These are phyloP conservation scores for Oceanodroma leucorhoa DNA, from an alignment of 2,797 vertebrate species.

Conservation along the genomic window DNA sequence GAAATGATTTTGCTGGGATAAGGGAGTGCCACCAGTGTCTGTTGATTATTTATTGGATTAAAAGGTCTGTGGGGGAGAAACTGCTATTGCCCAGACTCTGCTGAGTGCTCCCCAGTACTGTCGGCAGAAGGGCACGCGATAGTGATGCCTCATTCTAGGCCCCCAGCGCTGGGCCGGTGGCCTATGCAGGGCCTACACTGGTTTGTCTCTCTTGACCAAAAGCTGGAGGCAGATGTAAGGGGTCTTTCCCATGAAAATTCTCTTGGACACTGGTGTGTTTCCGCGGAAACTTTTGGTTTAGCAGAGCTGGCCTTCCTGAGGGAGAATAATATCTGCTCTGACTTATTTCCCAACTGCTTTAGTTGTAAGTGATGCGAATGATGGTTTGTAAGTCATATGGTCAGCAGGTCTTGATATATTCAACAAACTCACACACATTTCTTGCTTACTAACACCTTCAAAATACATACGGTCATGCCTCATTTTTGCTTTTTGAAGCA, in stretches of 20 bases:
- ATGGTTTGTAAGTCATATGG: not conserved
- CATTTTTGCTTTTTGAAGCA: not conserved
- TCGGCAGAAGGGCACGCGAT: not conserved
- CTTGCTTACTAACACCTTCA: not conserved
- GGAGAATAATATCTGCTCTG: not conserved
- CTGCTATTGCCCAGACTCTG: not conserved
- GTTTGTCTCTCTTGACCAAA: not conserved
- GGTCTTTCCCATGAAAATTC: not conserved
- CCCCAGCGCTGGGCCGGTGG: accelerated
- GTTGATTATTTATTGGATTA: not conserved
- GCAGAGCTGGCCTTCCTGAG: not conserved
- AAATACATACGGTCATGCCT: not conserved
- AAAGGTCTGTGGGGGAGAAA: not conserved
- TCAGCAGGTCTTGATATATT: not conserved
- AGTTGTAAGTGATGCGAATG: not conserved
- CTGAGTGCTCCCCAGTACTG: not conserved
- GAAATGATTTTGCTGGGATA: not conserved
- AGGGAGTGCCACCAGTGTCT: not conserved
- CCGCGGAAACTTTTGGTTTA: not conserved
- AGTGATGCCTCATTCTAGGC: not conserved
- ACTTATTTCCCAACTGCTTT: not conserved
- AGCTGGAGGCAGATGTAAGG: not conserved
- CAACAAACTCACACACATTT: not conserved
- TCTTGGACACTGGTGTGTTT: not conserved
- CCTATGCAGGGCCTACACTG: accelerated